A percentile compares a stretch with the other conserved stretches of the same genome.
Evolutionary conservation across 2,888 invertebrate species (phyloP).

Genomic region (Drepanosiphum platanoidis): DNA sequence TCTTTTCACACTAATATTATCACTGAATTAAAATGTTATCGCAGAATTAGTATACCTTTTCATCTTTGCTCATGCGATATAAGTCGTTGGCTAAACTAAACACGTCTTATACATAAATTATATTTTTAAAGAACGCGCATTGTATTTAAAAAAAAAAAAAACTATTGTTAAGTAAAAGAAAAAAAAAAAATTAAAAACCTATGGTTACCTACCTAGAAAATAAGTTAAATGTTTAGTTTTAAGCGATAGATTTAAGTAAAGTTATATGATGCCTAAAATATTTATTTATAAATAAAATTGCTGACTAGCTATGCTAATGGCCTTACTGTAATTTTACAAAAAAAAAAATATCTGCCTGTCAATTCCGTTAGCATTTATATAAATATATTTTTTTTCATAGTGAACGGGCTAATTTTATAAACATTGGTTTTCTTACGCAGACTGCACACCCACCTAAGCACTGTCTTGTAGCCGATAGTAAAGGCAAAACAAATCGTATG

Average conservation of each 20-base stretch:
- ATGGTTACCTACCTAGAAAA: slow-evolving; percentile 57
- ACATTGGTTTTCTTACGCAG: slow-evolving; percentile 31
- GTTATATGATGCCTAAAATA: slow-evolving; percentile 36
- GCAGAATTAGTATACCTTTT: neutral
- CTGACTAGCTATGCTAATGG: slow-evolving; percentile 46
- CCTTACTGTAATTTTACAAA: slow-evolving; percentile 34
- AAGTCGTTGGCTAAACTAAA: slow-evolving; percentile 32
- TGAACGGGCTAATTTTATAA: slow-evolving; percentile 40
- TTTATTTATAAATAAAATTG: slow-evolving; percentile 33
- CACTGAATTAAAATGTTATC: neutral
- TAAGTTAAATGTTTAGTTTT: slow-evolving; percentile 53
- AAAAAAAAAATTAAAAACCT: slow-evolving; percentile 46
- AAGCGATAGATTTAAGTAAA: slow-evolving; percentile 48
- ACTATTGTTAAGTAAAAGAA: slow-evolving; percentile 41
- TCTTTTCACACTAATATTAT: neutral
- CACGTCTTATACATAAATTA: slow-evolving; percentile 32
- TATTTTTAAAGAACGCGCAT: slow-evolving; percentile 48
- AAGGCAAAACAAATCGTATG: slow-evolving; percentile 61
- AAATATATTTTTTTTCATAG: slow-evolving; percentile 33
- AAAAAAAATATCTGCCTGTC: slow-evolving; percentile 41
- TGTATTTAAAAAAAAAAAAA: slow-evolving; percentile 30
- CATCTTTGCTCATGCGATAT: slow-evolving; percentile 16
- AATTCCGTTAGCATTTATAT: slow-evolving; percentile 35
- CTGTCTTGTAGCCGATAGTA: slow-evolving; percentile 48
- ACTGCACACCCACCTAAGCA: slow-evolving; percentile 43